Conservation (phyloP, 2,888 invertebrate species). For the Cephus sareptanus region DNA sequence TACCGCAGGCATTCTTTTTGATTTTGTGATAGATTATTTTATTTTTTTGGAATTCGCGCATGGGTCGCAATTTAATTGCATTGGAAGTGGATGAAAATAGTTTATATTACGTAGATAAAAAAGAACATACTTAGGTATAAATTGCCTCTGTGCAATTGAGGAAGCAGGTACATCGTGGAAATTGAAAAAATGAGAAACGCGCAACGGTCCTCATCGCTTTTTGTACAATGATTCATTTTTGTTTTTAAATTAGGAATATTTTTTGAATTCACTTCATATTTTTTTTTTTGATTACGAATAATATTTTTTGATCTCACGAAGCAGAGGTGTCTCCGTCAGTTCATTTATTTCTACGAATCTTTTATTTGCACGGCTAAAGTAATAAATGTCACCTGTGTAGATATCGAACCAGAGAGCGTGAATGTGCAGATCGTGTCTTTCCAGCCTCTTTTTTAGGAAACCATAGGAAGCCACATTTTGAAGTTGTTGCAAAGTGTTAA, state of each 20-base stretch:
- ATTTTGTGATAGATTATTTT: background rate
- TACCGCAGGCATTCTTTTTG: background rate
- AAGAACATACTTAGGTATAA: background rate
- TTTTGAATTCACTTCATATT: background rate
- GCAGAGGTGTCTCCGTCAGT: conserved; percentile 77
- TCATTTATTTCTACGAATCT: conserved; percentile 89
- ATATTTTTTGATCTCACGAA: conserved; percentile 82
- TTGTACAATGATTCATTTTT: background rate
- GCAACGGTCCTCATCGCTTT: background rate
- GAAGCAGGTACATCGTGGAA: background rate
- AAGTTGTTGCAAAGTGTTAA: conserved; percentile 90
- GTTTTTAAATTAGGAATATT: background rate
- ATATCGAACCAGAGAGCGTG: conserved; percentile 98
- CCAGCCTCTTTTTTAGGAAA: conserved; percentile 84
- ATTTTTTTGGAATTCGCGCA: background rate
- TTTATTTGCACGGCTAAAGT: conserved; percentile 90
- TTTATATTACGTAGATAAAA: background rate
- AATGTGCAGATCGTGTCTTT: conserved; percentile 85
- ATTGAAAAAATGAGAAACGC: background rate
- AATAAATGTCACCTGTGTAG: conserved; percentile 95
- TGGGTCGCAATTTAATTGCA: background rate
- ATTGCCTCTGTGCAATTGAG: background rate
- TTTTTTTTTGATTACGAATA: conserved; percentile 72
- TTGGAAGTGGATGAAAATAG: background rate
- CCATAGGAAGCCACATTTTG: conserved; percentile 94